Evolutionary conservation across 1,140 invertebrate genomes (phyloP).

Genomic region (Drosophila pseudoananassae): DNA sequence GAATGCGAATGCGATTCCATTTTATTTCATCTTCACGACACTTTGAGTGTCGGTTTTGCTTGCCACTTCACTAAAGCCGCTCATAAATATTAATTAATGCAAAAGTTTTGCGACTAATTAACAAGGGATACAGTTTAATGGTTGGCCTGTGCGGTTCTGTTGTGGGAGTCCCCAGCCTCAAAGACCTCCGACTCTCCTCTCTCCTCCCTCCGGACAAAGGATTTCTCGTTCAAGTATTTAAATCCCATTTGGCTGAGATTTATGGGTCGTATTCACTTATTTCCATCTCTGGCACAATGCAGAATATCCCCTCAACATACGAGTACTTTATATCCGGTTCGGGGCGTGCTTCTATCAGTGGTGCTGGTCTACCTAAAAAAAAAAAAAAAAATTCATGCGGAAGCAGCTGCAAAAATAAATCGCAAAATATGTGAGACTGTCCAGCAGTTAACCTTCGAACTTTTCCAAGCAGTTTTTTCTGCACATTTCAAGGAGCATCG

Average conservation of each 20-base stretch:
- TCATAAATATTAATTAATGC: constrained; percentile 66
- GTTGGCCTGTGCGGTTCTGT: constrained; percentile 12
- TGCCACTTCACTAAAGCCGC: constrained; percentile 6
- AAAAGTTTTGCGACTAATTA: constrained; percentile 54
- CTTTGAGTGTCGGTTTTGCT: constrained; percentile 39
- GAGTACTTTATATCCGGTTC: constrained; percentile 25
- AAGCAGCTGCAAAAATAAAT: constrained; percentile 51
- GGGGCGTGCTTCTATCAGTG: constrained; percentile 34
- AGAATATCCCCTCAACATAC: constrained; percentile 20
- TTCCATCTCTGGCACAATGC: constrained; percentile 6
- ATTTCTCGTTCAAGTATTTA: constrained; percentile 22
- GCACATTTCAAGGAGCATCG: constrained; percentile 60
- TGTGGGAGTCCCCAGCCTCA: neutral
- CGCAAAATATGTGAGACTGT: constrained; percentile 49
- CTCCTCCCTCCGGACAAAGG: neutral
- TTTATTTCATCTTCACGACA: constrained; percentile 44
- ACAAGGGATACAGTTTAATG: constrained; percentile 36
- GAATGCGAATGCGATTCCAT: constrained; percentile 34
- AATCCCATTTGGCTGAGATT: constrained; percentile 42
- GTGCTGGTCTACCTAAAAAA: constrained; percentile 2
- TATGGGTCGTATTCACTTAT: constrained; percentile 34
- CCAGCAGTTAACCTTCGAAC: constrained; percentile 48
- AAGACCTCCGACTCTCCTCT: no score
- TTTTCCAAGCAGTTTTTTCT: constrained; percentile 29
- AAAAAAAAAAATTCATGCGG: constrained; percentile 15